phyloP scores from a whole-genome alignment of 2,888 invertebrate species.

The Muscina levida region DNA sequence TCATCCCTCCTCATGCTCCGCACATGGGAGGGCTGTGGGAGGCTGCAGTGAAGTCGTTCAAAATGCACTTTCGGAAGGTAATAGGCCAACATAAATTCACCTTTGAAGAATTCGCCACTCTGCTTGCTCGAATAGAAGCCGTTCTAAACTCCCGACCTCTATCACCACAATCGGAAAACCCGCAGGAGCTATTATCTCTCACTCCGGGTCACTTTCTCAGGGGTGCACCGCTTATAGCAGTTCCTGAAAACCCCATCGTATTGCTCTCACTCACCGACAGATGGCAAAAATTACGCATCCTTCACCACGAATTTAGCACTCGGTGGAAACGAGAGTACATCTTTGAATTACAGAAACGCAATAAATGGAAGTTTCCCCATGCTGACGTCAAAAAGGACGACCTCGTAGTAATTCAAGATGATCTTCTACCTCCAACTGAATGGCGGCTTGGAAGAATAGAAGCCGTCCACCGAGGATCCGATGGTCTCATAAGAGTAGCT shows the following conservation, averaged over 20 bases:
- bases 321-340: constrained; percentile 47
- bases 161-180: too few relatives aligned
- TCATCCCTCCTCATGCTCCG: constrained; percentile 37
- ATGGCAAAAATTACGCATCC: constrained; percentile 14
- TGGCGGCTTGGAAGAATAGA: too few relatives aligned
- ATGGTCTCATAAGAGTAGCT: constrained; percentile 16
- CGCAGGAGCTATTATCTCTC: too few relatives aligned
- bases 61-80: constrained; percentile 33
- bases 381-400: constrained; percentile 17
- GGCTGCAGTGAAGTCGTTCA: constrained; percentile 37
- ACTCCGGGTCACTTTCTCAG: too few relatives aligned
- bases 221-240: neutral
- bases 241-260: constrained; percentile 18
- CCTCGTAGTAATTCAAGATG: neutral
- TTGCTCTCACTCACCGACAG: neutral
- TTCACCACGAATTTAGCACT: constrained; percentile 23
- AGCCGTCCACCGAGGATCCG: too few relatives aligned
- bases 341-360: too few relatives aligned
- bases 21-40: constrained; percentile 55
- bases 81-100: neutral
- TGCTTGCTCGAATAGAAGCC: constrained; percentile 7
- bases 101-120: constrained; percentile 35
- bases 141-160: constrained; percentile 7
- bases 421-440: too few relatives aligned
- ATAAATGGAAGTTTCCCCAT: constrained; percentile 55